Evolutionary conservation across 2,797 vertebrate genomes (phyloP).

Genomic region (Hydrocynus forskahlii): DNA sequence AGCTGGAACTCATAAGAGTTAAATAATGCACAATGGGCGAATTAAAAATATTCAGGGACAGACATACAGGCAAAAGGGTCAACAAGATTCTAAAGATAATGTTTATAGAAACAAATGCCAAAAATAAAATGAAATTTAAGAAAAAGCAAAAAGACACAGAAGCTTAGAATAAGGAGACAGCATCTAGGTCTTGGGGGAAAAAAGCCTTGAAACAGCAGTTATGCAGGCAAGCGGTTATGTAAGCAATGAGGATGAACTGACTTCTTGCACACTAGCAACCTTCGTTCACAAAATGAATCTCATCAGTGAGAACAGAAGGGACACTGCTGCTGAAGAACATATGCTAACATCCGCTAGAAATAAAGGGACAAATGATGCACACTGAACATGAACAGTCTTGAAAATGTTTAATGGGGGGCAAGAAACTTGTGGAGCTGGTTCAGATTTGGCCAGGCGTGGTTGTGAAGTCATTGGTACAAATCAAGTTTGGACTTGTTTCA

Average conservation of each 20-base stretch:
- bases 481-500: too few species aligned
- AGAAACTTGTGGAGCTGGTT: too few species aligned
- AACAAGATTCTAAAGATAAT: too few species aligned
- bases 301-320: not conserved
- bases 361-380: not conserved
- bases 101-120: not conserved
- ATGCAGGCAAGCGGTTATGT: constrained; percentile 17
- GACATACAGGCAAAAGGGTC: not conserved
- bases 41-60: not conserved
- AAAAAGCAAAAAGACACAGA: not conserved
- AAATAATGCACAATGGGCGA: constrained; percentile 14
- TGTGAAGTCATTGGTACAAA: too few species aligned
- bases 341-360: not conserved
- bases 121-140: not conserved
- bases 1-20: not conserved
- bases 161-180: not conserved
- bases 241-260: not conserved
- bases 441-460: too few species aligned
- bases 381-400: not conserved
- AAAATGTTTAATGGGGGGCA: not conserved
- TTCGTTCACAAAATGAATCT: not conserved
- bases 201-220: constrained; percentile 1
- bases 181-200: not conserved
- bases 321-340: not conserved
- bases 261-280: constrained; percentile 3